Percentiles rank a stretch among this genome's conserved stretches.
Conservation (phyloP, 2,797 vertebrate genomes). For the Cynodonichthys magdalenae region DNA sequence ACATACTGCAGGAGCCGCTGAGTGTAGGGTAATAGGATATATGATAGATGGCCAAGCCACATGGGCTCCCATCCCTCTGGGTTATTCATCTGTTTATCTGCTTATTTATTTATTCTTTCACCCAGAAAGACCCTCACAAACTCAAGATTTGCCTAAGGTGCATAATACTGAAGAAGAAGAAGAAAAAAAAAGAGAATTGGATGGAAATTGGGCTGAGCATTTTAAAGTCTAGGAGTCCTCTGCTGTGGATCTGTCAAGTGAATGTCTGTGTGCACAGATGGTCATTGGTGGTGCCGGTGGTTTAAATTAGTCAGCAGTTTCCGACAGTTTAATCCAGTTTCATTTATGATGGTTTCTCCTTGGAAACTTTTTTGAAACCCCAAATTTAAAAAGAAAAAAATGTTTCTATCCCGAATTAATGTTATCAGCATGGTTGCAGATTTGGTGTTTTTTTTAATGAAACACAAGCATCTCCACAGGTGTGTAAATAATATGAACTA, state of each 20-base stretch:
- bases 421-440: too few relatives aligned
- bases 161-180: constrained; percentile 22
- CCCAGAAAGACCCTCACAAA: constrained; percentile 69
- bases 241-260: constrained; percentile 38
- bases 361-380: neutral
- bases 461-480: too few relatives aligned
- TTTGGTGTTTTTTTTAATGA: too few relatives aligned
- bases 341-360: neutral
- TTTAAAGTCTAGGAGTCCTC: constrained; percentile 34
- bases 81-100: constrained; percentile 83
- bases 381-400: too few relatives aligned
- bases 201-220: constrained; percentile 39
- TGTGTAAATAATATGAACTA: neutral
- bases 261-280: constrained; percentile 24
- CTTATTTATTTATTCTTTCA: constrained; percentile 81
- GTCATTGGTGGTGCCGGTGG: constrained; percentile 12
- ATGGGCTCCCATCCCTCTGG: constrained; percentile 68
- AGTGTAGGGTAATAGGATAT: constrained; percentile 80
- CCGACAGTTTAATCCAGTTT: constrained; percentile 21
- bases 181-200: constrained; percentile 19
- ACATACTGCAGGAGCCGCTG: constrained; percentile 74
- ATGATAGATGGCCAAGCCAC: constrained; percentile 81
- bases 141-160: constrained; percentile 62
- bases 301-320: constrained; percentile 27
- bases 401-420: too few relatives aligned